phyloP scores from a whole-genome alignment of 2,797 vertebrate species.

The Phalanger gymnotis region DNA sequence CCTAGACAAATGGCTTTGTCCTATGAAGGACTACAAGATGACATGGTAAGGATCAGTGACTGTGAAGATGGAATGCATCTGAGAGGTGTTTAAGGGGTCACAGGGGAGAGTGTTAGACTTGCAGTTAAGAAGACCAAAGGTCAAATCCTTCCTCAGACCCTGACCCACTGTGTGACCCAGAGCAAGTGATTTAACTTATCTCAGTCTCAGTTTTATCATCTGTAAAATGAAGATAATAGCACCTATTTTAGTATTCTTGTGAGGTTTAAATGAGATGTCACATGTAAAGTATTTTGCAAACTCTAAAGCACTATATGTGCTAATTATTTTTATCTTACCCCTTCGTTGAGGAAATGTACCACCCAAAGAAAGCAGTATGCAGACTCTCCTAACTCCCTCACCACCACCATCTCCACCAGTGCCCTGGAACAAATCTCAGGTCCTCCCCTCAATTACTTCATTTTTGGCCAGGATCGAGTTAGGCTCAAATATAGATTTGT shows the following conservation, averaged over 20 bases:
- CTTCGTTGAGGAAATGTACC: background rate
- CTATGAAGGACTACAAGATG: background rate
- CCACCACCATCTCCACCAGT: background rate
- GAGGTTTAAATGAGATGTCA: background rate
- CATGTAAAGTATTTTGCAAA: background rate
- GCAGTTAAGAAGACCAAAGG: background rate
- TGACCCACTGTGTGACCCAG: background rate
- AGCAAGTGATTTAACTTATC: background rate
- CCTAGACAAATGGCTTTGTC: background rate
- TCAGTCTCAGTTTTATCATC: background rate
- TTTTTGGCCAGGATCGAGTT: background rate
- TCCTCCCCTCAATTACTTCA: background rate
- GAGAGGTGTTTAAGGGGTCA: background rate
- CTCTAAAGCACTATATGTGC: background rate
- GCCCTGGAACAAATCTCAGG: background rate
- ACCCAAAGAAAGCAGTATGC: background rate
- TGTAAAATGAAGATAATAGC: background rate
- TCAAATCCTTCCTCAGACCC: background rate
- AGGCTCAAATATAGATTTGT: background rate
- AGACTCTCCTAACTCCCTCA: background rate
- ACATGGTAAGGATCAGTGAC: background rate
- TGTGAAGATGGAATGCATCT: background rate
- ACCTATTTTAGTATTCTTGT: background rate
- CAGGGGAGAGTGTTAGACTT: background rate
- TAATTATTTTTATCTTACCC: background rate